Evolutionary conservation across 64 coral and sea anemone species (phyloP).

Genomic region (Anthopleura sola): DNA sequence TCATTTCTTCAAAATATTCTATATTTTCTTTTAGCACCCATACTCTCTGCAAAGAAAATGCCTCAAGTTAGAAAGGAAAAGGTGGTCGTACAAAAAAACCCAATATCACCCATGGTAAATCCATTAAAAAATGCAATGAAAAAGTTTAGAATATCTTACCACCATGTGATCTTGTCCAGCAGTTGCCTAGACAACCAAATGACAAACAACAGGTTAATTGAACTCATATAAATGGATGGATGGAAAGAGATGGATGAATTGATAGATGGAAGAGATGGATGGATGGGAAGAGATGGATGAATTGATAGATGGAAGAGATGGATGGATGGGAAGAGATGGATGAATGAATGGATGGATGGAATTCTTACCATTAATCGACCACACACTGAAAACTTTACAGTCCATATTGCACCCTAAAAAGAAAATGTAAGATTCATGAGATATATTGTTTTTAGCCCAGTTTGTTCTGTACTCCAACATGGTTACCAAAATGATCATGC

Average conservation of each 20-base stretch:
- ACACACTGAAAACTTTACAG: constrained; percentile 93
- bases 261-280: background rate
- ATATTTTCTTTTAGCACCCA: constrained; percentile 92
- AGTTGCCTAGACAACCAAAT: constrained; percentile 58
- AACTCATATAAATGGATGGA: background rate
- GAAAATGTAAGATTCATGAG: background rate
- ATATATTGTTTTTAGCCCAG: no score
- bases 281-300: background rate
- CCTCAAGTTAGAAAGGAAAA: background rate
- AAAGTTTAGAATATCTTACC: no score
- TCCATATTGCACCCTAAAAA: constrained; percentile 95
- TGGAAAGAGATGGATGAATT: background rate
- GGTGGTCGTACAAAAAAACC: no score
- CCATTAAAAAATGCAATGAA: no score
- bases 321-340: background rate
- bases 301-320: background rate
- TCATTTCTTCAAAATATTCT: constrained; percentile 97
- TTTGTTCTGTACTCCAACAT: no score
- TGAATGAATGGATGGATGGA: no score
- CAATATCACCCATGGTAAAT: no score
- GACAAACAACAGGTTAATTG: background rate
- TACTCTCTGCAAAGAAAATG: constrained; percentile 62
- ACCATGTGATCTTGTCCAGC: constrained; percentile 97
- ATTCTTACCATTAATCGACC: constrained; percentile 80
- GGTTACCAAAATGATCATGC: no score